Percentiles rank a stretch among this genome's conserved stretches.
Evolutionary conservation across 1,140 invertebrate genomes (phyloP).

Genomic region (Hylaeus anthracinus): DNA sequence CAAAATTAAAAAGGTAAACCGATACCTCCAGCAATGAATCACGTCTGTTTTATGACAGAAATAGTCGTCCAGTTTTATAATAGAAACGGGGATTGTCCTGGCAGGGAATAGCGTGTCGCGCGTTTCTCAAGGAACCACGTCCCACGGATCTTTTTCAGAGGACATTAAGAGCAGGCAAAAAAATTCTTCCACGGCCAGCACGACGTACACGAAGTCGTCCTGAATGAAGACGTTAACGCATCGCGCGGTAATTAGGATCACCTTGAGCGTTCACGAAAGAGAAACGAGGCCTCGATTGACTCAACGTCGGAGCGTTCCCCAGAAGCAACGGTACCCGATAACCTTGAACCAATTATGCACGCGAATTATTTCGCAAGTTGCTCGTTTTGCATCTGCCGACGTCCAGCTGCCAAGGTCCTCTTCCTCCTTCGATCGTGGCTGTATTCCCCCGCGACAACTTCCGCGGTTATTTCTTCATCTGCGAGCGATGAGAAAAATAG

Average conservation of each 20-base stretch:
- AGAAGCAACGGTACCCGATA: conserved; percentile 59
- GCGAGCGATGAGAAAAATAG: neutral
- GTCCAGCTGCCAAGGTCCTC: neutral
- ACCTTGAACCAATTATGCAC: conserved; percentile 66
- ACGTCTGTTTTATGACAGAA: no score
- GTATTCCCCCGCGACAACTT: neutral
- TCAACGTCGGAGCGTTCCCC: neutral
- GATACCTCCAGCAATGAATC: no score
- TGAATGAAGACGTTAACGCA: conserved; percentile 2
- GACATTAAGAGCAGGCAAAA: conserved; percentile 1
- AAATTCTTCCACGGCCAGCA: neutral
- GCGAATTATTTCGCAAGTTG: conserved; percentile 56
- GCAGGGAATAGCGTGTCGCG: no score
- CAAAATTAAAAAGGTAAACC: no score
- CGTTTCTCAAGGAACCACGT: no score
- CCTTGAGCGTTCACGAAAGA: neutral
- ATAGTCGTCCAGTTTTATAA: no score
- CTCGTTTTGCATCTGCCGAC: conserved; percentile 41
- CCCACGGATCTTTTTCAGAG: neutral
- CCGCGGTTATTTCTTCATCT: neutral
- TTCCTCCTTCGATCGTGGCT: neutral
- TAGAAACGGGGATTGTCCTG: no score
- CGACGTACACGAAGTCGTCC: neutral
- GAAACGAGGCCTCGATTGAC: neutral
- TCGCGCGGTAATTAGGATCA: conserved; percentile 15